These are phyloP conservation scores for Limanda limanda DNA, from an alignment of 2,113 vertebrate genomes.

Conservation along the genomic window DNA sequence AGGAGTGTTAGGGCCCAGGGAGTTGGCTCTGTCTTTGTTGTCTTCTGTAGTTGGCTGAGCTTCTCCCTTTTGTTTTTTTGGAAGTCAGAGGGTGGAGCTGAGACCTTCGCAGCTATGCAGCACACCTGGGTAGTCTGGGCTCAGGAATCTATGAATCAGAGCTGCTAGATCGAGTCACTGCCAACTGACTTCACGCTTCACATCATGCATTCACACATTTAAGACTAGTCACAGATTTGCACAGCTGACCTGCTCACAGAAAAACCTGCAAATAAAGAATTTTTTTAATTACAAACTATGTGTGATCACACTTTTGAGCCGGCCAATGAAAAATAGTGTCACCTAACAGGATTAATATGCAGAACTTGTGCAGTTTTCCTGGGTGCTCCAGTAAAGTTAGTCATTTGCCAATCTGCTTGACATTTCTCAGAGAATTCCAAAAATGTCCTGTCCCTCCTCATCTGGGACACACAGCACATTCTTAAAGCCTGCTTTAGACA, in stretches of 20 bases:
- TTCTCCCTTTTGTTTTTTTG: neutral
- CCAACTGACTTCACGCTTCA: neutral
- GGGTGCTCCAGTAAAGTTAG: neutral
- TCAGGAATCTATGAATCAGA: constrained; percentile 17
- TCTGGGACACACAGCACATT: neutral
- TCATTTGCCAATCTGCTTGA: neutral
- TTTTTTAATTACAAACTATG: neutral
- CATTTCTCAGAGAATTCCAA: neutral
- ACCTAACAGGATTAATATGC: no score
- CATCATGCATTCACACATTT: neutral
- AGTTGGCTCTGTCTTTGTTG: neutral
- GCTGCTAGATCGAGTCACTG: neutral
- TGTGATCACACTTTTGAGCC: neutral
- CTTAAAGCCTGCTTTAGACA: neutral
- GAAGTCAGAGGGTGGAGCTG: neutral
- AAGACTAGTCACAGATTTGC: neutral
- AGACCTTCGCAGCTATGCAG: neutral
- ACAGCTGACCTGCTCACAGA: neutral
- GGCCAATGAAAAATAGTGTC: no score
- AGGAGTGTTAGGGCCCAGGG: neutral
- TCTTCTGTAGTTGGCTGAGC: neutral
- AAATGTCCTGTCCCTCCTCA: neutral
- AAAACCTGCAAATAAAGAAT: neutral
- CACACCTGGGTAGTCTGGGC: neutral
- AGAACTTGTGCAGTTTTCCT: neutral